Evolutionary conservation across 2,888 invertebrate genomes (phyloP).

Genomic region (Candidula unifasciata): DNA sequence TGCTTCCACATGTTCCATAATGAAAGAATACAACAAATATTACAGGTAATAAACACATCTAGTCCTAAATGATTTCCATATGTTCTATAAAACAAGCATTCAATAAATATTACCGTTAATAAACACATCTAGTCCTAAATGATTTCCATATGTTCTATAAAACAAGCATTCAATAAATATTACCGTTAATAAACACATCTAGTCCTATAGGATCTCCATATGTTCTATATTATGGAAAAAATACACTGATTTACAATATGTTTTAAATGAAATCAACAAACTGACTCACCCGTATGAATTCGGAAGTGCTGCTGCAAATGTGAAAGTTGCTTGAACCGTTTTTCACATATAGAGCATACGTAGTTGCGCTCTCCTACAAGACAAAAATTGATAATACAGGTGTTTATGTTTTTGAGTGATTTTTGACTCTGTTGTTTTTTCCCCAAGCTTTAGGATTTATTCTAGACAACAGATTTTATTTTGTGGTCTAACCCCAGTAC

Average conservation of each 20-base stretch:
- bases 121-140: too few relatives aligned
- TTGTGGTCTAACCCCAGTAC: too few relatives aligned
- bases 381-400: slow-evolving; percentile 53
- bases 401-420: slow-evolving; percentile 28
- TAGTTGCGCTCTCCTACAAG: slow-evolving; percentile 85
- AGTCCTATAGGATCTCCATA: not conserved
- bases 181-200: too few relatives aligned
- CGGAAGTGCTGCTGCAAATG: slow-evolving; percentile 98
- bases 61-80: too few relatives aligned
- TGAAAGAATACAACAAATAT: too few relatives aligned
- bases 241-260: not conserved
- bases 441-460: not conserved
- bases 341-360: slow-evolving; percentile 97
- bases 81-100: too few relatives aligned
- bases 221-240: not conserved
- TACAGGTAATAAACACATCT: too few relatives aligned
- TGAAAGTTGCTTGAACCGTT: slow-evolving; percentile 96
- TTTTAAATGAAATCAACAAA: not conserved
- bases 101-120: too few relatives aligned
- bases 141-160: too few relatives aligned
- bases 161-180: too few relatives aligned
- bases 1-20: too few relatives aligned
- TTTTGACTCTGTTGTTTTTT: slow-evolving; percentile 11
- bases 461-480: too few relatives aligned
- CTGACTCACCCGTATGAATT: slow-evolving; percentile 89